Evolutionary conservation across 2,113 vertebrate genomes (phyloP), one percentile per base, ranked within the genome.

Genomic region (Pangasianodon hypophthalmus): DNA sequence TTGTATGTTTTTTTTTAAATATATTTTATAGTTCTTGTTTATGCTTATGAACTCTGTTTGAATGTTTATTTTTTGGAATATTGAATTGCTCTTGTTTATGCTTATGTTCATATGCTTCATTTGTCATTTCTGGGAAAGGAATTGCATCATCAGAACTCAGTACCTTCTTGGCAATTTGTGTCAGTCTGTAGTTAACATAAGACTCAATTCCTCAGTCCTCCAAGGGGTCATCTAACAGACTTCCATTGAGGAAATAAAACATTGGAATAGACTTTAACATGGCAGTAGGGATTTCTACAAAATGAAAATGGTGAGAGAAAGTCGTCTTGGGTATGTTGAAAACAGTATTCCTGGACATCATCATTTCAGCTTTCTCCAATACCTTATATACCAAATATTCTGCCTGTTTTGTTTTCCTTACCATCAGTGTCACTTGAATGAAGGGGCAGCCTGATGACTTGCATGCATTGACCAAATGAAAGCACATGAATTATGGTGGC

Each of bases 311-410:
- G n/a, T 1, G 18, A 58, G 5, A 56, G 4, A 83, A 21, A 56
- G 19, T 60, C 4, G 19, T 1, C 37, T 60, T 1, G 0, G 37
- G 54, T 84, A 60, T 58, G n/a, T 52, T 83, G 3, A 84, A 60
- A 44, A 29, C 32, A 58, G 19, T 56, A 48, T 80, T 81, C 50
- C 21, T 71, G 73, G 81, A 80, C 32, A 64, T 46, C 52, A 77
- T 82, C 6, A 6, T 18, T 64, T 80, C 56, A 44, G 52, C 26
- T 89, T 87, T 90, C 29, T 80, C 88, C 79, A 86, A 46, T 92
- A 93, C 90, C 90, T 93, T 93, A 90, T 62, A 26, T 58, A 90
- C 92, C 89, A 90, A 93, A 91, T 92, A 92, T 85, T 81, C 77
- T 90, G 84, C 77, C 81, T 58, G 52, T 84, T 8, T 62, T 88